Evolutionary conservation across 2,113 vertebrate genomes (phyloP).

Genomic region (Casuarius casuarius): DNA sequence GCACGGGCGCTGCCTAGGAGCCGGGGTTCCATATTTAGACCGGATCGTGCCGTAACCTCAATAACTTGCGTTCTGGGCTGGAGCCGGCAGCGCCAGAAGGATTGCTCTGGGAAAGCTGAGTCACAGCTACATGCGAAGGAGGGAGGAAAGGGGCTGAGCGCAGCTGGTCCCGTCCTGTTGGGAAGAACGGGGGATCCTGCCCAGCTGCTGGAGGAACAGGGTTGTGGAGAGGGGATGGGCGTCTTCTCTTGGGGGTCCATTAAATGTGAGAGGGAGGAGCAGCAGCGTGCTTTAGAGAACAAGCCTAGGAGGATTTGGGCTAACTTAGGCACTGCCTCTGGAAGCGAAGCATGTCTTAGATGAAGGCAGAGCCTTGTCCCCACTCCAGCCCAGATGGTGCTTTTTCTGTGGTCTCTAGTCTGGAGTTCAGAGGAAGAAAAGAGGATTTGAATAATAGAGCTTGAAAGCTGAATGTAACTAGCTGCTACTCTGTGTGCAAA

Average conservation of each 20-base stretch:
- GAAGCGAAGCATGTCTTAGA: not conserved
- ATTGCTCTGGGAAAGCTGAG: not conserved
- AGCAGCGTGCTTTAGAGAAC: not conserved
- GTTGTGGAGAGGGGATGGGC: not conserved
- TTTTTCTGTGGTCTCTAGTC: not conserved
- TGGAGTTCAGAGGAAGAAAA: not conserved
- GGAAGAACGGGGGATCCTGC: not conserved
- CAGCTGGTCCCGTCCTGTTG: rapidly evolving
- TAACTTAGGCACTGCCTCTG: not conserved
- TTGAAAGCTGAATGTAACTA: not conserved
- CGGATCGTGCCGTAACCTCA: not conserved
- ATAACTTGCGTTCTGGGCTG: not conserved
- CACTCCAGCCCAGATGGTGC: not conserved
- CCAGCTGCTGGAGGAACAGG: not conserved
- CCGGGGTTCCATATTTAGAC: not conserved
- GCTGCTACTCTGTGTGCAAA: not conserved
- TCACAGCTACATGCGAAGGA: not conserved
- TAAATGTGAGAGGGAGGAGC: not conserved
- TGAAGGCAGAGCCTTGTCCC: not conserved
- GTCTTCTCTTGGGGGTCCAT: not conserved
- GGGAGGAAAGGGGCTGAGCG: not conserved
- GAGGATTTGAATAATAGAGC: not conserved
- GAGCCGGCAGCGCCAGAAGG: not conserved
- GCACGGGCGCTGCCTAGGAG: not conserved
- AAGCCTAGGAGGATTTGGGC: not conserved